Conservation (phyloP, 2,113 vertebrate genomes). For the Ancistrus triradiatus region DNA sequence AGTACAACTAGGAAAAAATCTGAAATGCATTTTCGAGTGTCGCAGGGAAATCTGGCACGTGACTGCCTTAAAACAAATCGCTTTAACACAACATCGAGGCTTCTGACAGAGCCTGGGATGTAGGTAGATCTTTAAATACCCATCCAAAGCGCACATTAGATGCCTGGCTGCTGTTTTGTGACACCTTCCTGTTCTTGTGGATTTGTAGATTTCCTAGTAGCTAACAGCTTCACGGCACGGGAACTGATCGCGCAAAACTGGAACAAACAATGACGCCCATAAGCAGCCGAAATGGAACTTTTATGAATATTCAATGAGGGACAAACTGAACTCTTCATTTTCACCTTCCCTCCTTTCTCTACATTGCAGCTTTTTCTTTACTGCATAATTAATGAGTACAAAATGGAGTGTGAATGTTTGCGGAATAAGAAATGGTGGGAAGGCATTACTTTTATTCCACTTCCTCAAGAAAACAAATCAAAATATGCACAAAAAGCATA, state of each 20-base stretch:
- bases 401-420: constrained; percentile 72
- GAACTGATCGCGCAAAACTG: constrained; percentile 60
- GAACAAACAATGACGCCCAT: constrained; percentile 71
- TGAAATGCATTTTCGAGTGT: constrained; percentile 15
- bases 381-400: constrained; percentile 77
- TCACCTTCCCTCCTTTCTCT: constrained; percentile 69
- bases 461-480: constrained; percentile 24
- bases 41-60: constrained; percentile 27
- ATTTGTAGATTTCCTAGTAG: constrained; percentile 61
- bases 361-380: constrained; percentile 70
- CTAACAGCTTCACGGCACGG: constrained; percentile 65
- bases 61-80: constrained; percentile 33
- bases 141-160: constrained; percentile 50
- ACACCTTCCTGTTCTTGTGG: constrained; percentile 52
- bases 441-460: constrained; percentile 35
- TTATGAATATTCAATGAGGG: constrained; percentile 77
- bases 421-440: constrained; percentile 53
- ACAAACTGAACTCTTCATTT: constrained; percentile 71
- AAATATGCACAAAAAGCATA: constrained; percentile 6
- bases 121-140: constrained; percentile 47
- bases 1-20: constrained; percentile 27
- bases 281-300: constrained; percentile 69
- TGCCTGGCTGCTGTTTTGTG: constrained; percentile 53
- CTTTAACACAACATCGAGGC: constrained; percentile 36
- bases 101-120: constrained; percentile 34